phyloP scores from a whole-genome alignment of 2,888 invertebrate genomes.

The Sarcophaga rosellei region DNA sequence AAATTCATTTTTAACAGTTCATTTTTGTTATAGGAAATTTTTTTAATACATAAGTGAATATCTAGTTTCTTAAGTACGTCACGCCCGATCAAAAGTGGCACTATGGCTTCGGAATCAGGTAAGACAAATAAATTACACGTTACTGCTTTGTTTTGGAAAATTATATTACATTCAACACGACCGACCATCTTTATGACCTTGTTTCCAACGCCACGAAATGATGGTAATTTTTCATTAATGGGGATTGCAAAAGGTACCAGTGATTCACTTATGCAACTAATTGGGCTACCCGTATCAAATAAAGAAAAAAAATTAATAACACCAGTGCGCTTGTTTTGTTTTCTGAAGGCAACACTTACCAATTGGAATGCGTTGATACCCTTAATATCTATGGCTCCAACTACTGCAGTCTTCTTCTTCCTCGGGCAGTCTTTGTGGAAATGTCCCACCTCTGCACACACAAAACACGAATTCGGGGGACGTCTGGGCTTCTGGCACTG shows the following conservation, averaged over 20 bases:
- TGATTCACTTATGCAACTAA: no score
- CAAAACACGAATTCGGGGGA: no score
- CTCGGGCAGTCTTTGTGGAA: no score
- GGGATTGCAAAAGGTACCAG: background rate
- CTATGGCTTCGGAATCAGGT: constrained; percentile 39
- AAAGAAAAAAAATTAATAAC: constrained; percentile 1
- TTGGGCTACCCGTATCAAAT: background rate
- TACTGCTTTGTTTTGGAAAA: background rate
- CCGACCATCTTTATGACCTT: background rate
- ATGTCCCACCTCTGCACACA: no score
- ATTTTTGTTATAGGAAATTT: constrained; percentile 24
- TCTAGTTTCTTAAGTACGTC: constrained; percentile 20
- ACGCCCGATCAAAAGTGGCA: constrained; percentile 37
- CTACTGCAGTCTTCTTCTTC: no score
- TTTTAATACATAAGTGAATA: constrained; percentile 20
- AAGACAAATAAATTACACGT: constrained; percentile 22
- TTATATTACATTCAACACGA: constrained; percentile 21
- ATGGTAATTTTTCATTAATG: background rate
- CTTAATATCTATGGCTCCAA: background rate
- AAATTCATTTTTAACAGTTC: background rate
- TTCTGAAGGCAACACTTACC: constrained; percentile 4
- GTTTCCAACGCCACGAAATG: constrained; percentile 23
- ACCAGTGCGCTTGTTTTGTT: constrained; percentile 2
- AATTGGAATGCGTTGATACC: background rate
- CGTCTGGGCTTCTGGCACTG: no score